Conservation (phyloP, 2,113 vertebrate species). For the Oryzias celebensis region DNA sequence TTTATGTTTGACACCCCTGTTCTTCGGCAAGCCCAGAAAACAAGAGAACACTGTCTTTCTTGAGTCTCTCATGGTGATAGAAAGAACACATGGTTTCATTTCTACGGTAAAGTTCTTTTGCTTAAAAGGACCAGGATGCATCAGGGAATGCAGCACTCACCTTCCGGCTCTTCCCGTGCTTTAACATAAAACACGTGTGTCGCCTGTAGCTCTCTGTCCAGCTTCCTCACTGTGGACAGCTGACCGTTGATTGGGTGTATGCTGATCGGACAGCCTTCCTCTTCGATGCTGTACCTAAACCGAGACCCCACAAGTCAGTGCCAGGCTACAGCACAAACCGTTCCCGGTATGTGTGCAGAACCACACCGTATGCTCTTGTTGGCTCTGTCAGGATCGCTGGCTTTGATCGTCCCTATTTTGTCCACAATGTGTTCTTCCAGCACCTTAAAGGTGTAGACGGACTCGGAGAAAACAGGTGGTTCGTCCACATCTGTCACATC, state of each 20-base stretch:
- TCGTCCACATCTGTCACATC: constrained; percentile 87
- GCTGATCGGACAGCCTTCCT: constrained; percentile 74
- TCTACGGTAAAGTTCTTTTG: constrained; percentile 49
- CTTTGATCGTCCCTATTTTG: constrained; percentile 77
- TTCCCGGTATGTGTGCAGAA: background rate
- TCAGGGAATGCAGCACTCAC: constrained; percentile 58
- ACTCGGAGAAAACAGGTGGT: constrained; percentile 81
- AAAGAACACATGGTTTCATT: constrained; percentile 41
- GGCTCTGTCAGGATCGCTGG: constrained; percentile 82
- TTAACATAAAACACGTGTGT: constrained; percentile 85
- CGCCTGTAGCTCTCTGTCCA: constrained; percentile 86
- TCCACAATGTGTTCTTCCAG: constrained; percentile 73
- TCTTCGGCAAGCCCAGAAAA: constrained; percentile 15
- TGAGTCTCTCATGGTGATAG: constrained; percentile 9
- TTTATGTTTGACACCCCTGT: constrained; percentile 35
- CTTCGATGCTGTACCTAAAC: constrained; percentile 82
- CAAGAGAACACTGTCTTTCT: constrained; percentile 22
- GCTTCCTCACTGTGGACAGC: constrained; percentile 76
- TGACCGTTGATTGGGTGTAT: constrained; percentile 74
- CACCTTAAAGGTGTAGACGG: constrained; percentile 80
- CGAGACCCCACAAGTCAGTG: background rate
- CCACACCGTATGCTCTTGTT: constrained; percentile 79
- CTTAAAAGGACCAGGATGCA: constrained; percentile 42
- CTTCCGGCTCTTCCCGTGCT: constrained; percentile 81
- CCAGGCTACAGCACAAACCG: background rate